These are phyloP conservation scores for Sciaenops ocellatus DNA, from an alignment of 2,797 vertebrate genomes.

Conservation along the genomic window DNA sequence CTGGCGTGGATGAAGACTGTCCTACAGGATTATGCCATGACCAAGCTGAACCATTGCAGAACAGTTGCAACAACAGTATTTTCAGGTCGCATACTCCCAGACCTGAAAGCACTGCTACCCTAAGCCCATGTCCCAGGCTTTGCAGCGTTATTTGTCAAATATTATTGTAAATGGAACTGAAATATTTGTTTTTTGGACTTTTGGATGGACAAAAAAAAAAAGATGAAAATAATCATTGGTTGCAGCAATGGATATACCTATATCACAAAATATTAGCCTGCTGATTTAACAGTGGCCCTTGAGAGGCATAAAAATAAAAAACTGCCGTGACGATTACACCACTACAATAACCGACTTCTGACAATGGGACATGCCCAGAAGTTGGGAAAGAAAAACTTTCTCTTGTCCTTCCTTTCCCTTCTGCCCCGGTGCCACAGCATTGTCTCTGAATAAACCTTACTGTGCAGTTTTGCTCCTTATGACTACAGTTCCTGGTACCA, in stretches of 20 bases:
- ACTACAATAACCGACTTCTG: not conserved
- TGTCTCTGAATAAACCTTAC: conserved; percentile 55
- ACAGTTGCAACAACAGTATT: too few relatives aligned
- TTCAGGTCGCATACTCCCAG: too few relatives aligned
- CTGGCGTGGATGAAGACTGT: too few relatives aligned
- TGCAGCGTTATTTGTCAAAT: not conserved
- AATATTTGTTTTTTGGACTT: not conserved
- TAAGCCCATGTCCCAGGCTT: too few relatives aligned
- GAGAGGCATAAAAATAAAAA: not conserved
- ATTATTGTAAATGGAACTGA: not conserved
- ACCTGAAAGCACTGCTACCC: too few relatives aligned
- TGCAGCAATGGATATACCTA: not conserved
- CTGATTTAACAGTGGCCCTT: not conserved
- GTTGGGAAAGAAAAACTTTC: conserved; percentile 33
- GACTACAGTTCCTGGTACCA: conserved; percentile 41
- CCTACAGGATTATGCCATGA: too few relatives aligned
- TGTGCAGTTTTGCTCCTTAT: conserved; percentile 49
- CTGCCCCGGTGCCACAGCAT: conserved; percentile 38
- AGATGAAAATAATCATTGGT: not conserved
- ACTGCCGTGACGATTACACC: not conserved
- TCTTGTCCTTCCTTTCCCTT: conserved; percentile 49
- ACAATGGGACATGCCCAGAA: conserved; percentile 8
- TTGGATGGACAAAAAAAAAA: not conserved
- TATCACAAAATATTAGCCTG: not conserved
- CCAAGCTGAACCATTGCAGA: too few relatives aligned